Evolutionary conservation across 2,888 invertebrate genomes (phyloP).

Genomic region (Microctonus brassicae): DNA sequence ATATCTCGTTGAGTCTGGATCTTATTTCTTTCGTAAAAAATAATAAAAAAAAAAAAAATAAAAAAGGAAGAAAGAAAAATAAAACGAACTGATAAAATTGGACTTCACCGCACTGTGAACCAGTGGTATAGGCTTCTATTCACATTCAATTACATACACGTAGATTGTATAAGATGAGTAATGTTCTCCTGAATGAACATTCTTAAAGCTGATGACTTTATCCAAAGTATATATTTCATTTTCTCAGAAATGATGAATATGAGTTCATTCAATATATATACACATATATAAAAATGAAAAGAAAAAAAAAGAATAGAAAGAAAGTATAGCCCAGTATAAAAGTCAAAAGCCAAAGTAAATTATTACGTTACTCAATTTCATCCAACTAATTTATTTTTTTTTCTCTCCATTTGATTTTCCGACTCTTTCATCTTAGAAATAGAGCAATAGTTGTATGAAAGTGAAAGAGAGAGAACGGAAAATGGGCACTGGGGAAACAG

Average conservation of each 20-base stretch:
- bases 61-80: too few species aligned
- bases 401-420: neutral
- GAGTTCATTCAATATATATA: too few species aligned
- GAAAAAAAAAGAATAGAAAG: too few species aligned
- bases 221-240: neutral
- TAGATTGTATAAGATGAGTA: neutral
- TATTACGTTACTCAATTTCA: neutral
- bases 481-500: too few species aligned
- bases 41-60: too few species aligned
- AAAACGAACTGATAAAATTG: conserved; percentile 47
- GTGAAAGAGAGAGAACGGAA: neutral
- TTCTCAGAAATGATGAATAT: neutral
- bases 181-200: conserved; percentile 1
- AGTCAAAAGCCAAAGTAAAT: neutral
- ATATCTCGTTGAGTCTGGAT: conserved; percentile 47
- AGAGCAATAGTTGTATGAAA: neutral
- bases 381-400: neutral
- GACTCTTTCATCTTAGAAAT: neutral
- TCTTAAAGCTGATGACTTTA: neutral
- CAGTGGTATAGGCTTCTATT: neutral
- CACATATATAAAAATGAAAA: too few species aligned
- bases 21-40: conserved; percentile 16
- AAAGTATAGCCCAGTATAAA: too few species aligned
- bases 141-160: conserved; percentile 13
- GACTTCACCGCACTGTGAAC: conserved; percentile 23